phyloP scores from a whole-genome alignment of 2,113 vertebrate genomes.

The Oreochromis tanganicae region DNA sequence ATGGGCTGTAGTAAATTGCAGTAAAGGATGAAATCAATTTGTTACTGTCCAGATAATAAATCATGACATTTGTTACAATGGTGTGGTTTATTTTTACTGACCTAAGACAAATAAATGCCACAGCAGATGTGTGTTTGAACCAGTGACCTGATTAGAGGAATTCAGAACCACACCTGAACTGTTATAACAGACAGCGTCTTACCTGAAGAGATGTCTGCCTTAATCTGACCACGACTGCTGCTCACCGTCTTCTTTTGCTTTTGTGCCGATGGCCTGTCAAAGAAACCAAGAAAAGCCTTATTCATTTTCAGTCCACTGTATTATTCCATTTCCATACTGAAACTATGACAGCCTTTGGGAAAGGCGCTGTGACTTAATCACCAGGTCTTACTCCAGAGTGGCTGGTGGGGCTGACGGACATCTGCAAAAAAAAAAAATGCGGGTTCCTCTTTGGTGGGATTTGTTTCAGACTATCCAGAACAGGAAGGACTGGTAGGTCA shows the following conservation, averaged over 20 bases:
- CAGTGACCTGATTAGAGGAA: neutral
- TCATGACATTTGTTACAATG: neutral
- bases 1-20: neutral
- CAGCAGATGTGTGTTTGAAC: neutral
- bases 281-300: neutral
- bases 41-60: neutral
- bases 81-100: neutral
- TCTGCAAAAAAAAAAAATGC: neutral
- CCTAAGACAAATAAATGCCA: neutral
- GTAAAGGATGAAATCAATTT: neutral
- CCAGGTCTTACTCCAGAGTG: conserved; percentile 43
- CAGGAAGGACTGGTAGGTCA: neutral
- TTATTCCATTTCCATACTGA: neutral
- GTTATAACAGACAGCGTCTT: neutral
- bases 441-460: neutral
- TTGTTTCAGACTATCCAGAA: neutral
- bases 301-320: neutral
- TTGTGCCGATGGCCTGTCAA: conserved; percentile 8
- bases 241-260: conserved; percentile 7
- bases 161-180: neutral
- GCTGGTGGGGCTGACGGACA: neutral
- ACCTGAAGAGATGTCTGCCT: conserved; percentile 27
- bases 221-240: neutral
- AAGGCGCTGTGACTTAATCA: neutral
- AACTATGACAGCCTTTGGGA: neutral